Evolutionary conservation across 1,140 invertebrate species (phyloP), one percentile per base, ranked within the genome.

Genomic region (Homarus americanus): DNA sequence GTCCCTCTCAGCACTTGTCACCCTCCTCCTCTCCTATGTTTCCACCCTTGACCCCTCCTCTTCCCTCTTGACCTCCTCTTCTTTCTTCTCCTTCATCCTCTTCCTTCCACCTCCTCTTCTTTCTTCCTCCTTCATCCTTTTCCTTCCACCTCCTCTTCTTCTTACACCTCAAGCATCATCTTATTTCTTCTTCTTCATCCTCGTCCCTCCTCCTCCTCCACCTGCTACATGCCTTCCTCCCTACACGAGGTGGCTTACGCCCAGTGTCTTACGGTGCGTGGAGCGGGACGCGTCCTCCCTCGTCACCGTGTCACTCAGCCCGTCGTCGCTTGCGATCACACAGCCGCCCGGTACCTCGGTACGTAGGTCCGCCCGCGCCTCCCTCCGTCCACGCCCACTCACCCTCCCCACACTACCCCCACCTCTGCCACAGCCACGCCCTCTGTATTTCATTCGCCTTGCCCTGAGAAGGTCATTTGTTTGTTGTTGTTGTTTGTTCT

Each of bases 291-390:
- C 58, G 44, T 91, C 90, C 53, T 91, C 90, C 38, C 44, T 91
- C 41, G 82, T 91, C 36, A 86, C 82, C 9, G 76, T 91, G 36
- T 86, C 90, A 4, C 83, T 91, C 66, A 91, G 90, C 78, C 90
- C 90, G 0, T 91, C 90, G 20, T 80, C 90, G 32, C 83, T 91
- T 32, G 87, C 90, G 82, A 91, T 38, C 90, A 91, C 63, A 87
- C 90, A 24, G 76, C 83, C 7, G 90, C 49, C 32, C 82, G 41
- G 17, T 80, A n/a, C 87, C 79, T 89, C 90, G 90, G 90, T 91
- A 91, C 41, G 90, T 91, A 87, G 86, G 44, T 41, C 72, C 41
- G 36, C 1, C 32, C 49, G 34, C 49, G 40, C 49, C 63, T 72
- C 82, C n/a, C 69, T 72, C 38, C 10, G 32, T 28, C 17, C 66